phyloP scores from a whole-genome alignment of 2,797 vertebrate genomes.

The Protosalanx chinensis region DNA sequence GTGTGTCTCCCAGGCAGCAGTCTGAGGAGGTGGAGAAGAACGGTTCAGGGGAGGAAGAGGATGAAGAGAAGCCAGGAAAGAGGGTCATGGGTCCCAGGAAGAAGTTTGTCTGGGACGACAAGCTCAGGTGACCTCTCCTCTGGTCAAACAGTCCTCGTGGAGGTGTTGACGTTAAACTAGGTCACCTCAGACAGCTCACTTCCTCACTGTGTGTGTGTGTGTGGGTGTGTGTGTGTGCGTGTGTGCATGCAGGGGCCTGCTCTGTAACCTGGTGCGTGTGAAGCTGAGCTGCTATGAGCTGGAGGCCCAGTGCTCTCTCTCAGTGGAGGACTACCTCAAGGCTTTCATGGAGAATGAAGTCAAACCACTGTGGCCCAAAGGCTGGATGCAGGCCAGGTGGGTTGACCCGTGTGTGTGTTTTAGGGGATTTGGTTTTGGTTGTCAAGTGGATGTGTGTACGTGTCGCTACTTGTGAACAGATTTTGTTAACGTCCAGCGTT shows the following conservation, averaged over 20 bases:
- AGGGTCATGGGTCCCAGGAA: conserved; percentile 84
- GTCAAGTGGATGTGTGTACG: background rate
- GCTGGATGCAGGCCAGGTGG: conserved; percentile 99
- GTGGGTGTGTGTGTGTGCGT: conserved; percentile 23
- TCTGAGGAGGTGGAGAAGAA: conserved; percentile 83
- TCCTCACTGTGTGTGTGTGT: conserved; percentile 30
- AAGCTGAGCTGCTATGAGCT: conserved; percentile 96
- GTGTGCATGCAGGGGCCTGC: conserved; percentile 78
- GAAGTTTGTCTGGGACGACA: conserved; percentile 87
- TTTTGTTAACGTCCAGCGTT: background rate
- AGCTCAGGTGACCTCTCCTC: conserved; percentile 72
- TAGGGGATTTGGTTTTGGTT: background rate
- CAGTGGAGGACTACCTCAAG: conserved; percentile 95
- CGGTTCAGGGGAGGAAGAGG: conserved; percentile 81
- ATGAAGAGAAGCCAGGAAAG: conserved; percentile 86
- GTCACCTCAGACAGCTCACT: background rate
- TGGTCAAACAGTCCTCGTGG: background rate
- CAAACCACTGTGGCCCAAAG: conserved; percentile 95
- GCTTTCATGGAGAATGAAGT: conserved; percentile 92
- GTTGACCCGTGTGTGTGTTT: conserved; percentile 10
- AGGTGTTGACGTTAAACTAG: too few relatives aligned
- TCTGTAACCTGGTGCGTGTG: conserved; percentile 93
- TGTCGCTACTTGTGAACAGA: conserved; percentile 1
- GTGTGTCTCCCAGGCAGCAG: conserved; percentile 65
- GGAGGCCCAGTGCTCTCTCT: conserved; percentile 90